Evolutionary conservation across 2,113 vertebrate species (phyloP).

Genomic region (Solenodon paradoxus): DNA sequence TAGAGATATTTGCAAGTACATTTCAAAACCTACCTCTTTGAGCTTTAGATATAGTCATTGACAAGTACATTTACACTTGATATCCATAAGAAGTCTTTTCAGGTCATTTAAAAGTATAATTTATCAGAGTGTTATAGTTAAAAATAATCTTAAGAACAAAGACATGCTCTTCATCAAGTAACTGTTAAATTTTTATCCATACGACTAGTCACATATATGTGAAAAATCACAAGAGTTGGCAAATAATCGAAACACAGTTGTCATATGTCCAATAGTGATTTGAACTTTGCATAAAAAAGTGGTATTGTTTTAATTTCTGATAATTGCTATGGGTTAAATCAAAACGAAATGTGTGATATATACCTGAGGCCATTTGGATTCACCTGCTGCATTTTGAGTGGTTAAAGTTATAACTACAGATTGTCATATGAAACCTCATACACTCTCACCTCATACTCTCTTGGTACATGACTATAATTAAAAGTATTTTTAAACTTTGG

Average conservation of each 20-base stretch:
- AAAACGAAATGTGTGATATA: not conserved
- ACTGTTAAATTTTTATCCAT: not conserved
- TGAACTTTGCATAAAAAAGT: not conserved
- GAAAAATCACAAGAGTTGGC: not conserved
- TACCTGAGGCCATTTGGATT: not conserved
- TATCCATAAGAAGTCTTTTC: constrained; percentile 3
- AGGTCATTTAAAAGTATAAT: constrained; percentile 23
- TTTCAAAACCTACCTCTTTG: constrained; percentile 47
- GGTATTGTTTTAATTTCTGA: not conserved
- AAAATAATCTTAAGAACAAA: constrained; percentile 38
- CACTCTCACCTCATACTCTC: not conserved
- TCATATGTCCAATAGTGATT: not conserved
- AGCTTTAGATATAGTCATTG: constrained; percentile 41
- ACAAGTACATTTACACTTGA: constrained; percentile 25
- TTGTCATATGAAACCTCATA: not conserved
- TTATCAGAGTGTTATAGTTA: constrained; percentile 3
- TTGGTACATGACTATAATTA: not conserved
- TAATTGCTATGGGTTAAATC: not conserved
- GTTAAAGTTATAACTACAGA: not conserved
- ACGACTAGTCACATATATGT: not conserved
- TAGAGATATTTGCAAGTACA: constrained; percentile 16
- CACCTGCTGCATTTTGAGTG: not conserved
- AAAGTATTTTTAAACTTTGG: not conserved
- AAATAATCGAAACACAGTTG: not conserved
- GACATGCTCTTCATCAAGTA: not conserved